Percentiles rank a stretch among this genome's conserved stretches.
Conservation (phyloP, 1,140 invertebrate genomes). For the Papilio helenus region DNA sequence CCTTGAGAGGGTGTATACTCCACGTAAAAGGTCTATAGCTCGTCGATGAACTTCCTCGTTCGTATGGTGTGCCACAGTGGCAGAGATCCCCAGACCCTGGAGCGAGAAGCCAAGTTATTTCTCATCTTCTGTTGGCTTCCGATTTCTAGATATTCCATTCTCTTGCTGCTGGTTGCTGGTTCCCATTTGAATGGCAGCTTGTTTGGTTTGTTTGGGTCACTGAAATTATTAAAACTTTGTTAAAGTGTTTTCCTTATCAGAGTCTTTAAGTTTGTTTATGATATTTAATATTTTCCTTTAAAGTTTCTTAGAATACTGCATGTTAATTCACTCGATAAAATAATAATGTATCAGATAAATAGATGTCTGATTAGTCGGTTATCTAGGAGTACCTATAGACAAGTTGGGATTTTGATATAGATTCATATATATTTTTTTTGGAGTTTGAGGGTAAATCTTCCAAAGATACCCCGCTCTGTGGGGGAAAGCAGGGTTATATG, state of each 20-base stretch:
- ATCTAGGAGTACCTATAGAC: neutral
- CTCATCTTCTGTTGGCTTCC: constrained; percentile 53
- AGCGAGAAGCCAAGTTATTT: constrained; percentile 50
- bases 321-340: neutral
- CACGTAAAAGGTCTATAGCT: constrained; percentile 47
- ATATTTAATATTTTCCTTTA: neutral
- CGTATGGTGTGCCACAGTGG: constrained; percentile 66
- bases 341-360: too few relatives aligned
- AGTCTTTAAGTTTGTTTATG: neutral
- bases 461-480: too few relatives aligned
- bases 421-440: too few relatives aligned
- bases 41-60: constrained; percentile 51
- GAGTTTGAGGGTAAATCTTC: too few relatives aligned
- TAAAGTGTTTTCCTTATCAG: neutral
- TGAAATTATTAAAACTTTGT: constrained; percentile 44
- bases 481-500: too few relatives aligned
- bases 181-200: constrained; percentile 61
- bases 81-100: constrained; percentile 59
- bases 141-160: constrained; percentile 67
- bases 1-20: neutral
- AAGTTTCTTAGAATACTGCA: neutral
- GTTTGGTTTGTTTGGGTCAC: constrained; percentile 64
- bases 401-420: neutral
- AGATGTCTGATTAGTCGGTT: neutral
- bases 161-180: constrained; percentile 46